Evolutionary conservation across 2,797 vertebrate species (phyloP), one percentile per base, ranked within the genome.

Genomic region (Microctenopoma stevenorrisi): DNA sequence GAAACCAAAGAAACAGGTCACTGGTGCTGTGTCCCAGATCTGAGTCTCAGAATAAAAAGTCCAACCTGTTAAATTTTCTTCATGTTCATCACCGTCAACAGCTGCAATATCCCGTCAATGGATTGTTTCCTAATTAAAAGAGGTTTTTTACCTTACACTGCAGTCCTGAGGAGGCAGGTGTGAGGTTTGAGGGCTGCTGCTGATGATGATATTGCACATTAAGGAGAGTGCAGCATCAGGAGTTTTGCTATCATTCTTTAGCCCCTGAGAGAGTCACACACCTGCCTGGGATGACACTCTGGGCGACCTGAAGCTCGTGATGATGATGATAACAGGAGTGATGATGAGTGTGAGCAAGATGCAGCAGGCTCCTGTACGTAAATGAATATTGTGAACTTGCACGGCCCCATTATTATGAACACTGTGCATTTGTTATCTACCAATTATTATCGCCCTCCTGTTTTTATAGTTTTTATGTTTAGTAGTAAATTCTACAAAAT

Each of bases 151-250:
- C 58, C 59, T 62, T 42, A 60, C 62, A 18, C 22, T 18, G 2
- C 64, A 7, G 26, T 57, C 52, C 60, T 83, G 83, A 80, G 74
- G 76, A 79, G 66, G 85, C 89, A 92, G 88, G 84, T 91, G 89
- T 68, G 76, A 57, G 76, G 4, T 64, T 79, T 82, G 83, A 85
- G 73, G 13, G 68, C 74, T 65, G 68, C 47, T 71, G 60, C 66
- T 89, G 79, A 72, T 89, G 79, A 72, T 89, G 58, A 68, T 66
- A 49, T 56, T 64, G 86, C 88, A 72, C 82, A 92, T 93, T 92
- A 91, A 63, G 71, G 72, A 86, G 78, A 81, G 48, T 90, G 91
- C 88, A 79, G 79, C 80, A 88, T 93, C 90, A 91, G 69, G 86
- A 85, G 54, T 88, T 90, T 42, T 70, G 64, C 48, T 61, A 54